These are phyloP conservation scores for Ia io DNA, from an alignment of 2,113 vertebrate species.

Conservation along the genomic window DNA sequence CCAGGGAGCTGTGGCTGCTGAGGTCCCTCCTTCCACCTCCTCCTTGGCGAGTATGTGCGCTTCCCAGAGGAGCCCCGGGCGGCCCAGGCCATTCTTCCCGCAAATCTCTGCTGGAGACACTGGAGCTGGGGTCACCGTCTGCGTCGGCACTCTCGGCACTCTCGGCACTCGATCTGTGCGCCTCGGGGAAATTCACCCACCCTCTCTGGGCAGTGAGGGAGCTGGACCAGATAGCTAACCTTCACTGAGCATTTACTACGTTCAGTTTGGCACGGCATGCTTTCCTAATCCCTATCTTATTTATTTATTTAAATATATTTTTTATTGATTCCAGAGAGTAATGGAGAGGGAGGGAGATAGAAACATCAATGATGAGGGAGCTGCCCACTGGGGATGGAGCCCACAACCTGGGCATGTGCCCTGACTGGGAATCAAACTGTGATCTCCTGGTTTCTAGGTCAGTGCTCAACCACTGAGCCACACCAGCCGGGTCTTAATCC, in stretches of 20 bases:
- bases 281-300: not conserved
- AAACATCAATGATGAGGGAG: no score
- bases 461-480: no score
- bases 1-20: conserved; percentile 46
- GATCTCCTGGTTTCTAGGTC: no score
- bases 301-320: no score
- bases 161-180: not conserved
- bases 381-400: no score
- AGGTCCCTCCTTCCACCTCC: not conserved
- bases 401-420: no score
- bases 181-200: not conserved
- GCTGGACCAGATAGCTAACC: not conserved
- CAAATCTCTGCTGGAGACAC: not conserved
- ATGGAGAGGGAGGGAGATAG: no score
- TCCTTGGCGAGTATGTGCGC: not conserved
- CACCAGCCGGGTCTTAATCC: not conserved
- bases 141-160: not conserved
- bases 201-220: not conserved
- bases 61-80: not conserved
- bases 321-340: no score
- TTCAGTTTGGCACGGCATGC: not conserved
- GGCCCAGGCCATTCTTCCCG: not conserved
- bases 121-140: not conserved
- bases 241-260: not conserved
- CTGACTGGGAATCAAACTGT: no score